Evolutionary conservation across 2,113 vertebrate genomes (phyloP).

Genomic region (Tinamus guttatus): DNA sequence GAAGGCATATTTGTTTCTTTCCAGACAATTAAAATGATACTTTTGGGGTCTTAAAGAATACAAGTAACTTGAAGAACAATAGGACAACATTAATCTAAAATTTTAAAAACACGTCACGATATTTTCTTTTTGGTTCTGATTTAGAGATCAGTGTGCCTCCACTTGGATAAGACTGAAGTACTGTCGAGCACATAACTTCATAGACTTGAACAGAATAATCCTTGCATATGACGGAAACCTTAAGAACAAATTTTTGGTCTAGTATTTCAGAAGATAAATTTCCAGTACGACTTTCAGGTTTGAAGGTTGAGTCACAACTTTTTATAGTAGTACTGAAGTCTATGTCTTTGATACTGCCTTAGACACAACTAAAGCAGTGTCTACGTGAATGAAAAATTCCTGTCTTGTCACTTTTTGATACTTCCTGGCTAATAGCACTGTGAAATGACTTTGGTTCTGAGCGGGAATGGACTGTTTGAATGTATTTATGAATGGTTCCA

Average conservation of each 20-base stretch:
- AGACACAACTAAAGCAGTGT: background rate
- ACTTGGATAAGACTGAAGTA: background rate
- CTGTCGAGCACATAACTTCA: background rate
- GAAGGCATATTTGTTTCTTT: background rate
- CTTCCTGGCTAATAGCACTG: background rate
- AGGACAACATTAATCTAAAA: background rate
- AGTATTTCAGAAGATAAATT: background rate
- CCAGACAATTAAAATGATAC: background rate
- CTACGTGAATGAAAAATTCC: background rate
- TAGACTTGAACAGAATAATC: background rate
- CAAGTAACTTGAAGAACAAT: background rate
- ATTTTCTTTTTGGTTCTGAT: background rate
- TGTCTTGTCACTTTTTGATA: background rate
- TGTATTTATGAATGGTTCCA: constrained; percentile 11
- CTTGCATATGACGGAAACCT: background rate
- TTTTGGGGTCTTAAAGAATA: background rate
- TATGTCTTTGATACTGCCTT: background rate
- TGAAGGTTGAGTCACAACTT: background rate
- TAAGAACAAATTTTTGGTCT: background rate
- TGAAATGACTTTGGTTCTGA: background rate
- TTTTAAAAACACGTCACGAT: background rate
- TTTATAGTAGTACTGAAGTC: background rate
- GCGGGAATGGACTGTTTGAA: background rate
- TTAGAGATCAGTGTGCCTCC: background rate
- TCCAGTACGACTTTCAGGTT: background rate